phyloP scores from a whole-genome alignment of 37 sponge, comb jelly and placozoan genomes.

The Hexactinellida sp. region DNA sequence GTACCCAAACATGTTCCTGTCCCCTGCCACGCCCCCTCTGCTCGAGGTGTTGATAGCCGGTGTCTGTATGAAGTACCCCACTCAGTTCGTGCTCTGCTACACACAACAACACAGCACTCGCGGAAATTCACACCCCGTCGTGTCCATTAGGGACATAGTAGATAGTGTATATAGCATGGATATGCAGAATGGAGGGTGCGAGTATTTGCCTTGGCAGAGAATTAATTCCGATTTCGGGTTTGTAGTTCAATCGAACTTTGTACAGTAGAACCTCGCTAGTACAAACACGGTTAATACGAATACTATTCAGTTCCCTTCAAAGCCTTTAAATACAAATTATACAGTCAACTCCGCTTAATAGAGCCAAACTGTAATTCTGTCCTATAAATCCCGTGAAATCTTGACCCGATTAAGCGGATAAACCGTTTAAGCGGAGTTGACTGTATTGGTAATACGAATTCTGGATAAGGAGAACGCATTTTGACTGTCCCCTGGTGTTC shows the following conservation, averaged over 20 bases:
- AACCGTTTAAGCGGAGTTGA: neutral
- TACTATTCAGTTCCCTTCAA: too few species aligned
- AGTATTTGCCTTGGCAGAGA: neutral
- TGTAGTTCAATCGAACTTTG: too few species aligned
- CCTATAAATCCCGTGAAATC: too few species aligned
- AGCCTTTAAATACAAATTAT: too few species aligned
- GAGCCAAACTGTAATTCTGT: too few species aligned
- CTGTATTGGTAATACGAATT: too few species aligned
- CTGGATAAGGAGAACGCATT: too few species aligned
- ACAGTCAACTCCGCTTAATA: too few species aligned
- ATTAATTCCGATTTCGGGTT: neutral
- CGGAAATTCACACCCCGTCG: neutral
- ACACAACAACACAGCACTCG: neutral
- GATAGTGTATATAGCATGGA: neutral
- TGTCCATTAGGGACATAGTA: neutral
- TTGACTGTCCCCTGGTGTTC: too few species aligned
- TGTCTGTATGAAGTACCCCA: conserved; percentile 10
- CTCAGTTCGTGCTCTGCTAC: neutral
- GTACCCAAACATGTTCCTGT: neutral
- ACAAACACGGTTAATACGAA: too few species aligned
- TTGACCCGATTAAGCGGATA: neutral
- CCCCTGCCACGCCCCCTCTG: neutral
- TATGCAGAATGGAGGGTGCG: neutral
- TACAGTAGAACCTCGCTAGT: too few species aligned
- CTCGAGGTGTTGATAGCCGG: conserved; percentile 1